A percentile compares a stretch with the other conserved stretches of the same genome.
Evolutionary conservation across 2,888 invertebrate species (phyloP).

Genomic region (Epistrophe grossulariae): DNA sequence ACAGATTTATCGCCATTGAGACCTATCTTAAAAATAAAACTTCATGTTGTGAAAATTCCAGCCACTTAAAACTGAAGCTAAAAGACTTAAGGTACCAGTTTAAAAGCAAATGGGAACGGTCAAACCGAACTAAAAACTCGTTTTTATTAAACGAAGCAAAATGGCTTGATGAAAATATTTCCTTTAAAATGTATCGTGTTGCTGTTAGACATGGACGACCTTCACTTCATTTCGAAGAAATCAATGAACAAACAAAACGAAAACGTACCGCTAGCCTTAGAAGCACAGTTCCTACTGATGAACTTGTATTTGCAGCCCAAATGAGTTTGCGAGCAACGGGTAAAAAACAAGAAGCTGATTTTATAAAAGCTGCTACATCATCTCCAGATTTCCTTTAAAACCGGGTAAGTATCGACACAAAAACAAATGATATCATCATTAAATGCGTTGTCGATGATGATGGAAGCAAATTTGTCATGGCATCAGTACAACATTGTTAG

Average conservation of each 20-base stretch:
- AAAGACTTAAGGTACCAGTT: background rate
- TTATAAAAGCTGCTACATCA: background rate
- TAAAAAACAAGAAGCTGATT: background rate
- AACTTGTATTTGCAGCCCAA: constrained; percentile 3
- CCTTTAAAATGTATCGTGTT: background rate
- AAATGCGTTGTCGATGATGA: background rate
- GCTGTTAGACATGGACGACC: background rate
- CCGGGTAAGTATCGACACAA: too few relatives aligned
- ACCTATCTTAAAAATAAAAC: too few relatives aligned
- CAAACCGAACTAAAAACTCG: background rate
- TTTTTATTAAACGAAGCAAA: background rate
- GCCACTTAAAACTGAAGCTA: too few relatives aligned
- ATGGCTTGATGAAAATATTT: background rate
- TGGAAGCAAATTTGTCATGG: background rate
- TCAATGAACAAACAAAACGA: background rate
- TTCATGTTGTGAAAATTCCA: too few relatives aligned
- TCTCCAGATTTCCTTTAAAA: background rate
- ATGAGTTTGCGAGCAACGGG: background rate
- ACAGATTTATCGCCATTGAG: too few relatives aligned
- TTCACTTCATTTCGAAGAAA: background rate
- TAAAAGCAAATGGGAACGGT: background rate
- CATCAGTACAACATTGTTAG: background rate
- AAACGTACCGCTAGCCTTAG: background rate
- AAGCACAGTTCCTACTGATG: background rate
- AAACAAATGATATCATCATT: background rate